Evolutionary conservation across 2,888 invertebrate genomes (phyloP).

Genomic region (Phortica okadai): DNA sequence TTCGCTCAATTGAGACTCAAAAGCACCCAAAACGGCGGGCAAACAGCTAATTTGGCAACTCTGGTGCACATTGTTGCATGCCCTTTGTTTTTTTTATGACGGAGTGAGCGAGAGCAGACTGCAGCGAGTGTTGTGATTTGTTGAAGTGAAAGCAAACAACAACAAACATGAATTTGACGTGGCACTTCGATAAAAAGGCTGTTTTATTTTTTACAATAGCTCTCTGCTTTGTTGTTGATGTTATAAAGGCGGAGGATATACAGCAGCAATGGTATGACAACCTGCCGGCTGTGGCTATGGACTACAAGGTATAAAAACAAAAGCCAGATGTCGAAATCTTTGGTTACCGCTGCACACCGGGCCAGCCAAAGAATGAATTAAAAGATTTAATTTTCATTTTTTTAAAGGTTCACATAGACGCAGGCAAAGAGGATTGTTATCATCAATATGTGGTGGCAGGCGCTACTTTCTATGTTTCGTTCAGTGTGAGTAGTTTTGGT

Average conservation of each 20-base stretch:
- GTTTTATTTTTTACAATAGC: slow-evolving; percentile 42
- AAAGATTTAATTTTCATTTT: slow-evolving; percentile 15
- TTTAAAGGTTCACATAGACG: slow-evolving; percentile 85
- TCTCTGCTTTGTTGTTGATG: slow-evolving; percentile 46
- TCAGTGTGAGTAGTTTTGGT: slow-evolving; percentile 82
- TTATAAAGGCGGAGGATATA: slow-evolving; percentile 73
- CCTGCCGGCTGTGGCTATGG: slow-evolving; percentile 94
- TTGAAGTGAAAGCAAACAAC: slow-evolving; percentile 1
- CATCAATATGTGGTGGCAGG: slow-evolving; percentile 94
- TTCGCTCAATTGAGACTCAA: too few species aligned
- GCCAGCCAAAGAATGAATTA: background rate
- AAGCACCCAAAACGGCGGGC: too few species aligned
- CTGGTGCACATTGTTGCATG: slow-evolving; percentile 3
- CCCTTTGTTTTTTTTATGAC: background rate
- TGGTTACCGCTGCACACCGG: too few species aligned
- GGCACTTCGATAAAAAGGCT: slow-evolving; percentile 58
- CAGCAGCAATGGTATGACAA: slow-evolving; percentile 89
- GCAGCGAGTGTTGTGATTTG: slow-evolving; percentile 9
- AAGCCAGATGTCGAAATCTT: too few species aligned
- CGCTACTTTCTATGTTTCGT: slow-evolving; percentile 94
- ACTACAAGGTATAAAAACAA: slow-evolving; percentile 83
- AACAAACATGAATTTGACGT: slow-evolving; percentile 72
- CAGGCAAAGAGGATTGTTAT: slow-evolving; percentile 97
- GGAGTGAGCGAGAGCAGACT: background rate
- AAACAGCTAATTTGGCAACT: background rate